phyloP scores from a whole-genome alignment of 2,888 invertebrate genomes.

The Eurytoma adleriae region DNA sequence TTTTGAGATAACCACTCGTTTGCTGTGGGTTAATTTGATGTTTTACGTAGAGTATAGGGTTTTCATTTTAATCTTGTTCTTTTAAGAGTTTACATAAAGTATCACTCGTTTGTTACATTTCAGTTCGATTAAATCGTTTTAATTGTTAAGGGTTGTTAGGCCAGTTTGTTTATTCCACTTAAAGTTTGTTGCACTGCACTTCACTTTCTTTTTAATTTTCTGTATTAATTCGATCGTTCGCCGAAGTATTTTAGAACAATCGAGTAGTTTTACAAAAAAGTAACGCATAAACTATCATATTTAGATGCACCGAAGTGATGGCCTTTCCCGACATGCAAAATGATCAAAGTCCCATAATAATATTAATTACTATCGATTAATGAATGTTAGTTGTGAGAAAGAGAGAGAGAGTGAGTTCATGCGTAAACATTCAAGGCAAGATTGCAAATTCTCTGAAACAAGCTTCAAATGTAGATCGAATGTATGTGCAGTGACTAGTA shows the following conservation, averaged over 20 bases:
- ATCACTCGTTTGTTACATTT: no score
- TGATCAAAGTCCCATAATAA: conserved; percentile 27
- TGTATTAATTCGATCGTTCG: background rate
- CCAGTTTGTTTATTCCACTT: background rate
- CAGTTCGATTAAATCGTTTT: no score
- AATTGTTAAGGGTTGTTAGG: no score
- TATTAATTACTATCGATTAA: no score
- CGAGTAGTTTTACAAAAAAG: background rate
- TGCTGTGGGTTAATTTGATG: background rate
- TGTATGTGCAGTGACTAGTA: background rate
- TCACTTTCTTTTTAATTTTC: background rate
- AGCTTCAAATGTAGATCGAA: background rate
- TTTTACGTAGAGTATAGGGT: background rate
- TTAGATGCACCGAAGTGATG: conserved; percentile 17
- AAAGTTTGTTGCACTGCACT: conserved; percentile 25
- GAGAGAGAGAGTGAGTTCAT: background rate
- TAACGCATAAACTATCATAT: background rate
- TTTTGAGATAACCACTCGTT: conserved; percentile 1
- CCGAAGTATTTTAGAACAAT: conserved; percentile 22
- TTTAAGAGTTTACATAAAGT: no score
- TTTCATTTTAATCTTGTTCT: no score
- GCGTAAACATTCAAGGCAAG: conserved; percentile 5
- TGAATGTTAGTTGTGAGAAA: no score
- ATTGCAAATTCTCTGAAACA: conserved; percentile 9
- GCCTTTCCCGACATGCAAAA: conserved; percentile 13